Conservation (phyloP, 2,797 vertebrate species). For the Sebastes baramenuke region DNA sequence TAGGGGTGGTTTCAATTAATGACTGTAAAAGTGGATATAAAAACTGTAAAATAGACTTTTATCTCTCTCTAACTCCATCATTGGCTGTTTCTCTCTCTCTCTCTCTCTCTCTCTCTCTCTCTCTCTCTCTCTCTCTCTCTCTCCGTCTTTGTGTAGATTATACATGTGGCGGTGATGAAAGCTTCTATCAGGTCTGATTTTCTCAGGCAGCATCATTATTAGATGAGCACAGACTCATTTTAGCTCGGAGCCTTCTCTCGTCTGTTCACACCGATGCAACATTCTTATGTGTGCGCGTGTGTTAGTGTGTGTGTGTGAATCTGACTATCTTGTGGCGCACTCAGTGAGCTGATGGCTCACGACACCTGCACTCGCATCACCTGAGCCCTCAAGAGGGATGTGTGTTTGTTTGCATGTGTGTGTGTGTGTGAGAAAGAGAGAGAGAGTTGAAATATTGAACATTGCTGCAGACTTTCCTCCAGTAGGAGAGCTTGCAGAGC, state of each 20-base stretch:
- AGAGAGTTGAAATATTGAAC: constrained; percentile 58
- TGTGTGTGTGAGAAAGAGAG: neutral
- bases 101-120: constrained; percentile 6
- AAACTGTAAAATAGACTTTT: constrained; percentile 17
- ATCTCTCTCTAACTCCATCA: neutral
- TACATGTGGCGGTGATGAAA: constrained; percentile 64
- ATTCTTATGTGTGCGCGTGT: constrained; percentile 36
- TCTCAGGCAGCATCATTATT: constrained; percentile 78
- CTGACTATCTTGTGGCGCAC: constrained; percentile 24
- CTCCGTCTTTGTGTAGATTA: constrained; percentile 29
- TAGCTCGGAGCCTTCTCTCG: constrained; percentile 55
- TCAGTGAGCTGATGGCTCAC: constrained; percentile 60
- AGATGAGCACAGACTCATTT: constrained; percentile 68
- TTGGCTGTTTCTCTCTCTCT: neutral
- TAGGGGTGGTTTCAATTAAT: neutral
- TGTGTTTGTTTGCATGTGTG: constrained; percentile 17
- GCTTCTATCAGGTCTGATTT: constrained; percentile 70
- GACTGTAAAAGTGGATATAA: neutral
- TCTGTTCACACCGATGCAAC: constrained; percentile 70
- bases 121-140: constrained; percentile 16
- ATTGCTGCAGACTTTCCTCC: constrained; percentile 14
- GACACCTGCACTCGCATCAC: constrained; percentile 68
- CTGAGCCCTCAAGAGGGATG: constrained; percentile 47
- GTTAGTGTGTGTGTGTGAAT: constrained; percentile 30
- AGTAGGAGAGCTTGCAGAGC: constrained; percentile 12